A percentile compares a stretch with the other conserved stretches of the same genome.
Evolutionary conservation across 2,888 invertebrate genomes (phyloP).

Genomic region (Leucoma salicis): DNA sequence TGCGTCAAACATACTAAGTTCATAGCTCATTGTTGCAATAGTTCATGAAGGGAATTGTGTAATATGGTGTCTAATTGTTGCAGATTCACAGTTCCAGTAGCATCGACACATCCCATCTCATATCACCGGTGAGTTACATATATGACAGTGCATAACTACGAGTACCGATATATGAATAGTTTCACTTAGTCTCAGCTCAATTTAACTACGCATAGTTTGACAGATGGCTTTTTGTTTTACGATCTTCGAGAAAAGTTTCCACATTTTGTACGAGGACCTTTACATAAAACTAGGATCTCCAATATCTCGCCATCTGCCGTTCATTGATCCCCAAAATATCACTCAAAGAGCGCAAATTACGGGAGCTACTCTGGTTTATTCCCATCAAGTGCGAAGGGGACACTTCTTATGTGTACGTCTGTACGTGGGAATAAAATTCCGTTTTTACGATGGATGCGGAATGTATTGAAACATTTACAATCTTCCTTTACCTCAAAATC

Average conservation of each 20-base stretch:
- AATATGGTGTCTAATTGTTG: slow-evolving; percentile 30
- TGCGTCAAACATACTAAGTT: too few relatives aligned
- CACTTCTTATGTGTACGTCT: slow-evolving; percentile 56
- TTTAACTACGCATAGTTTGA: slow-evolving; percentile 45
- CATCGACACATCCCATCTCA: slow-evolving; percentile 22
- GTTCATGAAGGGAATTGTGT: too few relatives aligned
- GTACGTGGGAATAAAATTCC: slow-evolving; percentile 14
- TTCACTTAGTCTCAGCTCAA: slow-evolving; percentile 17
- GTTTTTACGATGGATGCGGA: slow-evolving; percentile 38
- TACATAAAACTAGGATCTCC: slow-evolving; percentile 69
- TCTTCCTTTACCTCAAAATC: slow-evolving; percentile 32
- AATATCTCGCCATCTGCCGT: slow-evolving; percentile 74
- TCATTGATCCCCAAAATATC: slow-evolving; percentile 66
- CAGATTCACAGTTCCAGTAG: slow-evolving; percentile 30
- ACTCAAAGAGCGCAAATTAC: slow-evolving; percentile 70
- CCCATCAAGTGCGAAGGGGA: slow-evolving; percentile 49
- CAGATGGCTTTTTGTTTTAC: slow-evolving; percentile 66
- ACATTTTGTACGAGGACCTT: slow-evolving; percentile 51
- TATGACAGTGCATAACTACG: background rate
- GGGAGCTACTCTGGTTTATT: slow-evolving; percentile 52
- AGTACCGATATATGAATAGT: background rate
- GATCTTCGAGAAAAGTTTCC: slow-evolving; percentile 51
- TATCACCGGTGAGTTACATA: slow-evolving; percentile 37
- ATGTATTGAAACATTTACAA: slow-evolving; percentile 44
- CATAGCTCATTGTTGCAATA: too few relatives aligned